A percentile compares a stretch with the other conserved stretches of the same genome.
Evolutionary conservation across 2,888 invertebrate species (phyloP).

Genomic region (Criorhina ranunculi): DNA sequence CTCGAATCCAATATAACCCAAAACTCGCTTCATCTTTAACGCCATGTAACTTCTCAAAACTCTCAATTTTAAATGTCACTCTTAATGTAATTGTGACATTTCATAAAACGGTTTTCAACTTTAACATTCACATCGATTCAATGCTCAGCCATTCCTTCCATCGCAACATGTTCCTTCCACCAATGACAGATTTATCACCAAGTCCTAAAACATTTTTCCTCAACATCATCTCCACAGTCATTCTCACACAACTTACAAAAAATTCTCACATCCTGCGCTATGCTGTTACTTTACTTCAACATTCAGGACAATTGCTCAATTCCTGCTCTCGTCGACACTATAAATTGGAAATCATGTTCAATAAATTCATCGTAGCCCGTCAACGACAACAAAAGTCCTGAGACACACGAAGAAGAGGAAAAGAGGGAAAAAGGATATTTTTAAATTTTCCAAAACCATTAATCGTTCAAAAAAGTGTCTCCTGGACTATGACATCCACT

Average conservation of each 20-base stretch:
- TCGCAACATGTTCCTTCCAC: background rate
- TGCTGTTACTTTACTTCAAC: background rate
- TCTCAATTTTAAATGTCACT: no score
- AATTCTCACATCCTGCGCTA: background rate
- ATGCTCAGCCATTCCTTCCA: background rate
- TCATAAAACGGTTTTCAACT: background rate
- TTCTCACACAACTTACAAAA: background rate
- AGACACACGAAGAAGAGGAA: conserved; percentile 10
- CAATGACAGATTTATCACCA: conserved; percentile 36
- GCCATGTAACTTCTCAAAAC: no score
- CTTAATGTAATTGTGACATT: background rate
- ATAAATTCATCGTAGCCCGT: conserved; percentile 51
- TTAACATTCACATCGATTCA: background rate
- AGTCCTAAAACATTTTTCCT: background rate
- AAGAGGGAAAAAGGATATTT: conserved; percentile 21
- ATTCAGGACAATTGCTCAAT: conserved; percentile 35
- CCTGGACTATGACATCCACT: conserved; percentile 20
- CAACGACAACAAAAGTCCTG: conserved; percentile 16
- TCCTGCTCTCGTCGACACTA: conserved; percentile 22
- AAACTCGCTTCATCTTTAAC: no score
- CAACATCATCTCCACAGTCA: background rate
- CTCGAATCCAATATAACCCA: no score
- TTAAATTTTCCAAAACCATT: conserved; percentile 58
- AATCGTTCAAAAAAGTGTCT: conserved; percentile 53
- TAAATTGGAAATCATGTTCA: conserved; percentile 60